Evolutionary conservation across 2,113 vertebrate species (phyloP).

Genomic region (Empidonax alnorum): DNA sequence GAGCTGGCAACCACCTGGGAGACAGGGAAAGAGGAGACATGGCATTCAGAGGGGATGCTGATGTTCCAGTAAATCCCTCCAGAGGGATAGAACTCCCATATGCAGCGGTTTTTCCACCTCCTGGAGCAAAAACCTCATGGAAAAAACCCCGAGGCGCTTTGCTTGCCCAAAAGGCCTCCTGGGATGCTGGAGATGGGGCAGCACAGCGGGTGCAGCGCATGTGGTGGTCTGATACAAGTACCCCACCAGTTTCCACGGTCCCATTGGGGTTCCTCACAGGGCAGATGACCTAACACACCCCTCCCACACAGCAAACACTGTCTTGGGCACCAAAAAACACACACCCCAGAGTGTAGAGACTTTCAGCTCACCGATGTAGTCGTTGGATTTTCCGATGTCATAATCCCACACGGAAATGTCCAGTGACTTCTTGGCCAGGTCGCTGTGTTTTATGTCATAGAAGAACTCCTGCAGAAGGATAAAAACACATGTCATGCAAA

Average conservation of each 20-base stretch:
- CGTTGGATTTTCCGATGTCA: conserved; percentile 93
- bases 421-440: conserved; percentile 95
- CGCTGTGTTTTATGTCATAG: conserved; percentile 94
- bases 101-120: neutral
- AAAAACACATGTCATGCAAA: neutral
- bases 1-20: conserved; percentile 87
- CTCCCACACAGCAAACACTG: rapidly evolving
- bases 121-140: neutral
- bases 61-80: too few species aligned
- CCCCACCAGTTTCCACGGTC: neutral
- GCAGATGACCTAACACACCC: rapidly evolving
- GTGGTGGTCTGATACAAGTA: neutral
- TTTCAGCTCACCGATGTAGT: conserved; percentile 87
- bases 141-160: neutral
- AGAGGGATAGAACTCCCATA: rapidly evolving
- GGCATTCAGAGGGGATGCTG: neutral
- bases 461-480: conserved; percentile 87
- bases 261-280: neutral
- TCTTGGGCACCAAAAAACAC: rapidly evolving
- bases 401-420: conserved; percentile 99
- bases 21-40: neutral
- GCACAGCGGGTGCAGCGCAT: rapidly evolving
- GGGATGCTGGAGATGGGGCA: neutral
- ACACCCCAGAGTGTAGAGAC: neutral
- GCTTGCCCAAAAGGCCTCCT: rapidly evolving